Conservation (phyloP, 2,888 invertebrate species). For the Crocallis elinguaria region DNA sequence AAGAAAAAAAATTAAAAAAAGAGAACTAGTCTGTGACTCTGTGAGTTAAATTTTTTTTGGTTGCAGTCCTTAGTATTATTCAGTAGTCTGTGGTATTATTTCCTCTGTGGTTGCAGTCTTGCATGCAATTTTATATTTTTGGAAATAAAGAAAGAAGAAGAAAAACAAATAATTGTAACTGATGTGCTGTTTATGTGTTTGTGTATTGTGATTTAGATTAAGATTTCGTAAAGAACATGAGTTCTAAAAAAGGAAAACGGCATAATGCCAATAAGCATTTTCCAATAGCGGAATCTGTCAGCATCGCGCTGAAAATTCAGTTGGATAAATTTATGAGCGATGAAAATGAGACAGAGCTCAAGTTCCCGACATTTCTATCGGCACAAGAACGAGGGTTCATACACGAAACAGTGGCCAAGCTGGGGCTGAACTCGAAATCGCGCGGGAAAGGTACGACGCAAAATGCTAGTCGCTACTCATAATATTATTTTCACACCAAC, state of each 20-base stretch:
- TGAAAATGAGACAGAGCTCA: slow-evolving; percentile 78
- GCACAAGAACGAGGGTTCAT: slow-evolving; percentile 92
- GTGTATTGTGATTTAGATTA: slow-evolving; percentile 8
- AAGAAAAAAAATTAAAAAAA: too few relatives aligned
- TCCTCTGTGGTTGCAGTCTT: too few relatives aligned
- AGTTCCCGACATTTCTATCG: slow-evolving; percentile 90
- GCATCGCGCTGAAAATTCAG: slow-evolving; percentile 79
- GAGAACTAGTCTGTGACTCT: too few relatives aligned
- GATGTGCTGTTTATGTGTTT: slow-evolving; percentile 22
- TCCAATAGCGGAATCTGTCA: slow-evolving; percentile 79
- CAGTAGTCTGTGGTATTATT: too few relatives aligned
- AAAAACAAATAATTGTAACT: slow-evolving; percentile 32
- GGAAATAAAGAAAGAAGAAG: too few relatives aligned
- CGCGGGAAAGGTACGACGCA: slow-evolving; percentile 91
- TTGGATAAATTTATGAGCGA: slow-evolving; percentile 76
- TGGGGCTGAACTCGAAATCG: slow-evolving; percentile 92
- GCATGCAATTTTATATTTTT: too few relatives aligned
- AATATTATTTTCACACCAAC: too few relatives aligned
- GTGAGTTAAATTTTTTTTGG: too few relatives aligned
- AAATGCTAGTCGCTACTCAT: too few relatives aligned
- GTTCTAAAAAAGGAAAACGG: slow-evolving; percentile 73
- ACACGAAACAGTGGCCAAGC: slow-evolving; percentile 87
- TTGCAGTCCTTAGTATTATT: too few relatives aligned
- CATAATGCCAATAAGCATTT: slow-evolving; percentile 73
- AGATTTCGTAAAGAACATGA: too few relatives aligned